Conservation (phyloP, 2,113 vertebrate genomes). For the Pampusana beccarii region DNA sequence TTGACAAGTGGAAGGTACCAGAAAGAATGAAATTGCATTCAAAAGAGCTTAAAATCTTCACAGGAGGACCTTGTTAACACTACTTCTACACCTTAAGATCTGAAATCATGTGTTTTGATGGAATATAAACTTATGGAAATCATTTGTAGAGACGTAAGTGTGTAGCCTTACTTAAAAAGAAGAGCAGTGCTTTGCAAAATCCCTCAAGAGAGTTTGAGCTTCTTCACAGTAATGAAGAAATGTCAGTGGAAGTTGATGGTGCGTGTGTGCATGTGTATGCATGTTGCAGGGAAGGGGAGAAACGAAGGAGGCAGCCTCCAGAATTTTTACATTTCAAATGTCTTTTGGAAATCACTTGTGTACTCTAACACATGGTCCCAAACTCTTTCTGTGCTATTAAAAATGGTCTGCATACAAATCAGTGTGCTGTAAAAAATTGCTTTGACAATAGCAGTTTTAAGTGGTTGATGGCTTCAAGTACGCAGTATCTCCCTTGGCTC, state of each 20-base stretch:
- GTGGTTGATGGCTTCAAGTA: conserved; percentile 64
- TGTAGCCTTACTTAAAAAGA: conserved; percentile 63
- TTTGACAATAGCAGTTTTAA: conserved; percentile 74
- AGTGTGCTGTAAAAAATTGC: conserved; percentile 74
- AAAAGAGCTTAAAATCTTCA: conserved; percentile 48
- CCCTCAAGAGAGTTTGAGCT: conserved; percentile 48
- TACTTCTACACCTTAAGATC: conserved; percentile 46
- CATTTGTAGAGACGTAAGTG: conserved; percentile 44
- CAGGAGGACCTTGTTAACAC: conserved; percentile 60
- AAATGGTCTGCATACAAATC: conserved; percentile 67
- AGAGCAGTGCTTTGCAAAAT: conserved; percentile 66
- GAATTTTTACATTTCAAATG: conserved; percentile 75
- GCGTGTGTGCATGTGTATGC: conserved; percentile 60
- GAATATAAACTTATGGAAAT: conserved; percentile 68
- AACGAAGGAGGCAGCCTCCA: conserved; percentile 37
- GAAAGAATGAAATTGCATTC: conserved; percentile 24
- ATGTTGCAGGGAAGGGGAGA: conserved; percentile 37
- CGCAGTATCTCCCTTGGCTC: conserved; percentile 49
- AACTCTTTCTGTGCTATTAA: conserved; percentile 68
- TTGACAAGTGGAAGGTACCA: conserved; percentile 18
- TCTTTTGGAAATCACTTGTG: conserved; percentile 73
- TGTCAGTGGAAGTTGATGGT: conserved; percentile 73
- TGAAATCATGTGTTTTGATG: conserved; percentile 64
- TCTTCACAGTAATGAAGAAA: conserved; percentile 75
- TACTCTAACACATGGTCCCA: conserved; percentile 42